Percentiles rank a stretch among this genome's conserved stretches.
Evolutionary conservation across 2,797 vertebrate genomes (phyloP).

Genomic region (Ctenopoma kingsleyae): DNA sequence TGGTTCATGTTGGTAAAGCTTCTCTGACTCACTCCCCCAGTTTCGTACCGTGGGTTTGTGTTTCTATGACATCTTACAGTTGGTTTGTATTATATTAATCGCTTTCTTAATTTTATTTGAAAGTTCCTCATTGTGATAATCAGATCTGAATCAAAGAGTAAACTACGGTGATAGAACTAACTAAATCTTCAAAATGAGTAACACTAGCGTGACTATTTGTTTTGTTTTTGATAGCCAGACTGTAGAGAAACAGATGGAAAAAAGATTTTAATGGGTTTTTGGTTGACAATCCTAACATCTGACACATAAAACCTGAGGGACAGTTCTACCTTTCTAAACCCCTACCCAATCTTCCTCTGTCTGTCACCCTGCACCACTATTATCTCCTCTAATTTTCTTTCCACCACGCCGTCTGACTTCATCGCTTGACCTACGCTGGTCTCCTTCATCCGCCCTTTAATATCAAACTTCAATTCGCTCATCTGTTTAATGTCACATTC

Average conservation of each 20-base stretch:
- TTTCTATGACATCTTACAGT: not conserved
- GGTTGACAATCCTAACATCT: constrained; percentile 20
- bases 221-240: not conserved
- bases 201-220: not conserved
- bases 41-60: constrained; percentile 7
- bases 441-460: constrained; percentile 23
- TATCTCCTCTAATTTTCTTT: constrained; percentile 6
- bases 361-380: not conserved
- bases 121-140: not conserved
- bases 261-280: not conserved
- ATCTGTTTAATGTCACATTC: constrained; percentile 60
- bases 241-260: constrained; percentile 2
- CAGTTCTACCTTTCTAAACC: constrained; percentile 1
- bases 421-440: not conserved
- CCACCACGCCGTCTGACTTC: not conserved
- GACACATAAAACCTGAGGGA: constrained; percentile 19
- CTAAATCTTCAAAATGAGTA: not conserved
- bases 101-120: not conserved
- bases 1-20: constrained; percentile 9
- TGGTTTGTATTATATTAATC: not conserved
- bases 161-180: not conserved
- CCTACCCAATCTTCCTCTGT: constrained; percentile 7
- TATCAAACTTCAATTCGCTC: constrained; percentile 26
- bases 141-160: not conserved
- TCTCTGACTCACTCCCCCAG: not conserved